Conservation (phyloP, 2,888 invertebrate genomes). For the Schizotus pectinicornis region DNA sequence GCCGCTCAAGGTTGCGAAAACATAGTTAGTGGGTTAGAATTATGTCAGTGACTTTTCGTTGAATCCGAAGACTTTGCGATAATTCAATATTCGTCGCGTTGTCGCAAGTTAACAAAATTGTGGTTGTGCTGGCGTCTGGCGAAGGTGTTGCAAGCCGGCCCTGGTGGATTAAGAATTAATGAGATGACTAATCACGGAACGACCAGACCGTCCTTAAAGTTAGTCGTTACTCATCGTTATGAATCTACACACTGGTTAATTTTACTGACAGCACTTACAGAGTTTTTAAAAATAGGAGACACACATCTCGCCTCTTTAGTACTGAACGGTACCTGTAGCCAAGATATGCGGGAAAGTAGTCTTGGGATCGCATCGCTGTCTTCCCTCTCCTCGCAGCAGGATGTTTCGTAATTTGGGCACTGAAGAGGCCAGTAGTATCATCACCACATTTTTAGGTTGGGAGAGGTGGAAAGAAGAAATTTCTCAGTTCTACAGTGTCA, state of each 20-base stretch:
- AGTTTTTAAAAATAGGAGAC: slow-evolving; percentile 12
- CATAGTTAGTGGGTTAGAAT: slow-evolving; percentile 7
- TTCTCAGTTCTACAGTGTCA: too few relatives aligned
- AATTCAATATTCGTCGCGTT: too few relatives aligned
- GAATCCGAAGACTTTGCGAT: neutral
- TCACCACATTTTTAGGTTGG: too few relatives aligned
- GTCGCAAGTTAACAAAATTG: too few relatives aligned
- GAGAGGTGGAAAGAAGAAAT: too few relatives aligned
- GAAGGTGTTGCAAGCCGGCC: too few relatives aligned
- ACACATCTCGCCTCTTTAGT: slow-evolving; percentile 3
- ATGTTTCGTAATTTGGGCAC: too few relatives aligned
- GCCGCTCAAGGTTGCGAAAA: slow-evolving; percentile 15
- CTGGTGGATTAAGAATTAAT: too few relatives aligned
- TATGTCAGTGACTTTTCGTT: slow-evolving; percentile 11
- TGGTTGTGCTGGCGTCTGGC: too few relatives aligned
- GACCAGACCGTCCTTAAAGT: neutral
- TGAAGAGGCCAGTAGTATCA: too few relatives aligned
- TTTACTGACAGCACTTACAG: slow-evolving; percentile 3
- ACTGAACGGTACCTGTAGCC: too few relatives aligned
- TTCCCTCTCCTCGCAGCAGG: too few relatives aligned
- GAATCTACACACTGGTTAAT: slow-evolving; percentile 11
- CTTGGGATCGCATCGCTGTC: neutral
- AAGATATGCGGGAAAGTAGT: neutral
- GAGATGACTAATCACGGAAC: slow-evolving; percentile 3
- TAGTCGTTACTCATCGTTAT: slow-evolving; percentile 5